Percentiles rank a stretch among this genome's conserved stretches.
Evolutionary conservation across 1,140 invertebrate genomes (phyloP).

Genomic region (Manduca sexta): DNA sequence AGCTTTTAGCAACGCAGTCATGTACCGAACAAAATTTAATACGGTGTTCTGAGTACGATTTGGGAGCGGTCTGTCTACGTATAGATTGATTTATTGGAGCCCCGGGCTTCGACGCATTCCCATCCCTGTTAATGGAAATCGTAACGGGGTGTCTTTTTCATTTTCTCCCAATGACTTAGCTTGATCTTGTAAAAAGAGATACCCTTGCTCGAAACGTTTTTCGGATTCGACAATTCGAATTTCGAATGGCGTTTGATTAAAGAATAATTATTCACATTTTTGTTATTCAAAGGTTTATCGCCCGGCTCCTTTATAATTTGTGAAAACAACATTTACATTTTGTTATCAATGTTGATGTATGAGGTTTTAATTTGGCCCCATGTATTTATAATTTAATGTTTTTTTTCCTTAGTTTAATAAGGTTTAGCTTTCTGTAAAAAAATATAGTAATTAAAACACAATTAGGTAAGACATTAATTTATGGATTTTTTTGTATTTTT

Average conservation of each 20-base stretch:
- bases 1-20: conserved; percentile 5
- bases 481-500: no score
- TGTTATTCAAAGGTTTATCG: not conserved
- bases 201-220: conserved; percentile 25
- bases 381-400: no score
- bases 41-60: conserved; percentile 15
- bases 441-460: no score
- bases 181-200: conserved; percentile 47
- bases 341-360: conserved; percentile 12
- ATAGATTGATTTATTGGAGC: conserved; percentile 47
- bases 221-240: not conserved
- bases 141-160: conserved; percentile 44
- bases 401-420: no score
- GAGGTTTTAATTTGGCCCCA: not conserved
- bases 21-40: conserved; percentile 18
- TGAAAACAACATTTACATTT: no score
- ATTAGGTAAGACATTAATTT: no score
- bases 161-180: conserved; percentile 44
- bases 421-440: no score
- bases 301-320: no score
- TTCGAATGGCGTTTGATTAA: conserved; percentile 2
- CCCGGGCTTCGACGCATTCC: conserved; percentile 36
- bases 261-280: not conserved
- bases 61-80: conserved; percentile 14
- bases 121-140: conserved; percentile 53